Evolutionary conservation across 2,888 invertebrate genomes (phyloP).

Genomic region (Lamproptera curius): DNA sequence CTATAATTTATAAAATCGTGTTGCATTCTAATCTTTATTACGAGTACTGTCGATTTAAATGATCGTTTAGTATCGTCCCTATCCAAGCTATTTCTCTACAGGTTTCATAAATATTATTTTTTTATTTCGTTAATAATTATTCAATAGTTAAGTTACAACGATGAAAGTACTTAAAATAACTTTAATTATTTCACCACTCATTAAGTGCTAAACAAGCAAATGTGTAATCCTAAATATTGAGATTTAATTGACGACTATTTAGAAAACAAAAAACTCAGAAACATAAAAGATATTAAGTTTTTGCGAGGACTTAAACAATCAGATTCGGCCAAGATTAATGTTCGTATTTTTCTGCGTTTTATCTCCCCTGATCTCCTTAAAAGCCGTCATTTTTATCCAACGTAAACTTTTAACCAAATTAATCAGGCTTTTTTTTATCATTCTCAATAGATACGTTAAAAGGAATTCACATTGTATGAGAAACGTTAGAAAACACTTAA

Average conservation of each 20-base stretch:
- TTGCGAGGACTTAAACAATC: background rate
- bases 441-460: background rate
- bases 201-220: background rate
- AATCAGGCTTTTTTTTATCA: background rate
- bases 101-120: too few relatives aligned
- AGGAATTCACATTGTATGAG: background rate
- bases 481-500: background rate
- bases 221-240: background rate
- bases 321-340: background rate
- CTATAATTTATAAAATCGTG: conserved; percentile 12
- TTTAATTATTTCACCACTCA: background rate
- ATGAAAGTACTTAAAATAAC: background rate
- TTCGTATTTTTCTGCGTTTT: background rate
- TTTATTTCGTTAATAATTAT: too few relatives aligned
- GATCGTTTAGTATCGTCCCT: too few relatives aligned
- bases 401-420: background rate
- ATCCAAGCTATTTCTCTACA: too few relatives aligned
- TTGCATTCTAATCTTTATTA: too few relatives aligned
- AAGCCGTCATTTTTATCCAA: background rate
- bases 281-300: background rate
- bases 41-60: too few relatives aligned
- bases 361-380: background rate
- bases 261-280: background rate
- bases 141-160: background rate
- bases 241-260: background rate